These are phyloP conservation scores for Bombylius major DNA, from an alignment of 2,888 invertebrate genomes.

Conservation along the genomic window DNA sequence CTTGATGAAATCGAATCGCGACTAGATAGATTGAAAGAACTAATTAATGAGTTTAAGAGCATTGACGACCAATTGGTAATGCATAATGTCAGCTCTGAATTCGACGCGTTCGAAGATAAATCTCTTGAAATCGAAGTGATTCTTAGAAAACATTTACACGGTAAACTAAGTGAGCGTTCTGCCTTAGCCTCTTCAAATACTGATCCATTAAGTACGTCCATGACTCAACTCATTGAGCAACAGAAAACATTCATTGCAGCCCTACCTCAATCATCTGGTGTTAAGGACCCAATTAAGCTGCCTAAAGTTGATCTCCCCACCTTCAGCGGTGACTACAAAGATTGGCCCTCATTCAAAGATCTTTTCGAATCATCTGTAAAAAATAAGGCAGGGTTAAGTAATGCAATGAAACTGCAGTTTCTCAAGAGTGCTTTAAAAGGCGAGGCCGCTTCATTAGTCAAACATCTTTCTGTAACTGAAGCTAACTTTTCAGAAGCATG, in stretches of 20 bases:
- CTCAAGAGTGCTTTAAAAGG: neutral
- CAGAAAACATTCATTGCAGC: too few relatives aligned
- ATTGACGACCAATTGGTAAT: neutral
- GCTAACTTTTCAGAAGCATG: neutral
- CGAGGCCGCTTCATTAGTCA: neutral
- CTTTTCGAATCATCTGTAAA: neutral
- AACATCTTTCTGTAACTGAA: neutral
- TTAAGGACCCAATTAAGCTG: neutral
- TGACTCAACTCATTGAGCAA: too few relatives aligned
- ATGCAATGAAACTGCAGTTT: neutral
- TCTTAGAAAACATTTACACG: too few relatives aligned
- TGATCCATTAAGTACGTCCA: too few relatives aligned
- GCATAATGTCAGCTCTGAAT: neutral
- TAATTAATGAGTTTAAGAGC: neutral
- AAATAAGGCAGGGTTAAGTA: neutral
- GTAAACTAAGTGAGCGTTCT: too few relatives aligned
- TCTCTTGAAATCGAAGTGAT: neutral
- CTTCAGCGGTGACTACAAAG: neutral
- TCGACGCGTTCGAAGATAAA: neutral
- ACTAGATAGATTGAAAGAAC: neutral
- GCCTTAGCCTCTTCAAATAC: too few relatives aligned
- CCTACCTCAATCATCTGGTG: too few relatives aligned
- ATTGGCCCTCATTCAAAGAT: neutral
- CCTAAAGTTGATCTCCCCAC: neutral
- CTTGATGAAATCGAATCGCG: neutral